A percentile compares a stretch with the other conserved stretches of the same genome.
Conservation (phyloP, 2,797 vertebrate species). For the Syngnathus rostellatus region DNA sequence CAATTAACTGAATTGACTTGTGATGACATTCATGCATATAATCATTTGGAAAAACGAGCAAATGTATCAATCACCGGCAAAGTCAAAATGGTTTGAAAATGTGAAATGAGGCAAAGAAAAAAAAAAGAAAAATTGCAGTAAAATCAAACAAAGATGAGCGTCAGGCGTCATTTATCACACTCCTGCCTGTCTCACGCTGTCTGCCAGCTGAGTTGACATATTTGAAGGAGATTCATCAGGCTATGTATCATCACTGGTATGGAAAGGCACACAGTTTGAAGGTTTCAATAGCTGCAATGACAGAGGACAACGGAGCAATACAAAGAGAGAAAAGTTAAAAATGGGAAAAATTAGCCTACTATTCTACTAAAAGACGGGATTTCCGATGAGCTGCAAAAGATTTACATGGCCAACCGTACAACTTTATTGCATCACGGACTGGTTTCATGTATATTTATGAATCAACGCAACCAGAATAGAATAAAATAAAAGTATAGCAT, state of each 20-base stretch:
- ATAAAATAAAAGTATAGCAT: too few species aligned
- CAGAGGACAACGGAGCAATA: constrained; percentile 15
- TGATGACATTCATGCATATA: background rate
- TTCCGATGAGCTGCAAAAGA: too few species aligned
- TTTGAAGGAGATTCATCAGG: constrained; percentile 2
- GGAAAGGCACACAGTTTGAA: background rate
- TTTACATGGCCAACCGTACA: too few species aligned
- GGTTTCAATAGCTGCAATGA: constrained; percentile 13
- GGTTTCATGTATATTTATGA: too few species aligned
- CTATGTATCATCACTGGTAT: background rate
- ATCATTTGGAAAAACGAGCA: constrained; percentile 19
- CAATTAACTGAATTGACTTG: background rate
- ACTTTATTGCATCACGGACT: too few species aligned
- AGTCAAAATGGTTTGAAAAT: constrained; percentile 19
- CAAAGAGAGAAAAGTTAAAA: constrained; percentile 26
- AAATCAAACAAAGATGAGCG: constrained; percentile 20
- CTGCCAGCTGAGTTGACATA: constrained; percentile 4
- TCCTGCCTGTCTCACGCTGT: background rate
- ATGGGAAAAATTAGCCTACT: constrained; percentile 31
- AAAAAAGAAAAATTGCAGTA: constrained; percentile 10
- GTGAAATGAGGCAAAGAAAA: constrained; percentile 43
- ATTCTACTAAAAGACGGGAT: constrained; percentile 23
- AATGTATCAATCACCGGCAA: constrained; percentile 14
- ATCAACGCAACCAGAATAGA: too few species aligned
- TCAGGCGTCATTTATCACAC: background rate